A percentile compares a stretch with the other conserved stretches of the same genome.
These are phyloP conservation scores for Papilio polytes DNA, from an alignment of 1,140 invertebrate genomes.

Conservation along the genomic window DNA sequence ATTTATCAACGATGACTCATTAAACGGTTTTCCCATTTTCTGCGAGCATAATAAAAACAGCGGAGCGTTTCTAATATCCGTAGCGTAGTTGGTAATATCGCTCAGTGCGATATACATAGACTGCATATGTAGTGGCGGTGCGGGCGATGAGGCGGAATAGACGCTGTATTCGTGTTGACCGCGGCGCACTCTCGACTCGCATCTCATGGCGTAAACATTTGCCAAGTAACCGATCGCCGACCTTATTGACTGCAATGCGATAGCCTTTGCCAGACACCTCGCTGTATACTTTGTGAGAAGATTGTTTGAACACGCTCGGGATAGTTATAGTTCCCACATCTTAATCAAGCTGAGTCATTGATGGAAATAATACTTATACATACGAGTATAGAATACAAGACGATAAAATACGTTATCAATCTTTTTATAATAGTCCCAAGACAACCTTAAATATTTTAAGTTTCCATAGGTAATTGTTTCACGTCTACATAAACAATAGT, in stretches of 20 bases:
- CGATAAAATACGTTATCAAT: neutral
- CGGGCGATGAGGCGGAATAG: conserved; percentile 43
- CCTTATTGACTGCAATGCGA: conserved; percentile 62
- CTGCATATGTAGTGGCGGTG: conserved; percentile 2
- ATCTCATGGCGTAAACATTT: conserved; percentile 72
- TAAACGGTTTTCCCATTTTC: conserved; percentile 37
- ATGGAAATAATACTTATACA: neutral
- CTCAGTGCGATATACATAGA: neutral
- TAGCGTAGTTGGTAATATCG: conserved; percentile 38
- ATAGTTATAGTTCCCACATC: conserved; percentile 5
- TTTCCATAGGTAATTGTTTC: neutral
- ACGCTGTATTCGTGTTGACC: conserved; percentile 67
- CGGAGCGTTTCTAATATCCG: conserved; percentile 35
- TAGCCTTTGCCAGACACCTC: conserved; percentile 59
- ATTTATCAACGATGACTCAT: conserved; percentile 39
- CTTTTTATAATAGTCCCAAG: neutral
- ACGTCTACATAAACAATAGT: conserved; percentile 5
- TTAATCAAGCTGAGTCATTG: conserved; percentile 6
- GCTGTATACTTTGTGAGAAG: conserved; percentile 47
- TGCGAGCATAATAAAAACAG: conserved; percentile 35
- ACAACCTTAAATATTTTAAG: neutral
- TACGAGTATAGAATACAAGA: neutral
- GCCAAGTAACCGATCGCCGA: conserved; percentile 61
- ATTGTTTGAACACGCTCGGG: conserved; percentile 39
- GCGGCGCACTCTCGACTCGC: conserved; percentile 54